phyloP scores from a whole-genome alignment of 37 sponge, comb jelly and placozoan genomes.

The Oscarella lobularis region DNA sequence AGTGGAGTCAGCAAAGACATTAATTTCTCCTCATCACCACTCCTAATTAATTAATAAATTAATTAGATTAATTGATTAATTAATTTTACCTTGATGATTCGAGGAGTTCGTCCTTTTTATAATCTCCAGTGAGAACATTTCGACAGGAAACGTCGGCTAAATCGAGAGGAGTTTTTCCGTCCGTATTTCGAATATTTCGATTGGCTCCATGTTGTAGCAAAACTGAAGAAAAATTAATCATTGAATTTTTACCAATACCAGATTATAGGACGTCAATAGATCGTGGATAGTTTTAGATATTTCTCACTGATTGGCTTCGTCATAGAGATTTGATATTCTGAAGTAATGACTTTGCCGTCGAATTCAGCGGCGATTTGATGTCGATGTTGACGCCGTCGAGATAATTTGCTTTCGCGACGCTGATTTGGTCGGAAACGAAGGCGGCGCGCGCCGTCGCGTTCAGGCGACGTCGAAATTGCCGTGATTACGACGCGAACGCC shows the following conservation, averaged over 20 bases:
- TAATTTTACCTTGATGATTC: slow-evolving; percentile 50
- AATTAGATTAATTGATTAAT: too few species aligned
- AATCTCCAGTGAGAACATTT: slow-evolving; percentile 62
- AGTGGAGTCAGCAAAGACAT: slow-evolving; percentile 68
- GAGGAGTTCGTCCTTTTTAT: slow-evolving; percentile 73
- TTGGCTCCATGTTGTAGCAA: slow-evolving; percentile 84
- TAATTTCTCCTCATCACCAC: slow-evolving; percentile 66
- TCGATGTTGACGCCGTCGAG: slow-evolving; percentile 80
- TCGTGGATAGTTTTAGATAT: too few species aligned
- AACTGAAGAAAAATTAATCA: too few species aligned
- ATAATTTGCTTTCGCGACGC: slow-evolving; percentile 8
- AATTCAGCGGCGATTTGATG: slow-evolving; percentile 28
- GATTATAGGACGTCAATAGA: too few species aligned
- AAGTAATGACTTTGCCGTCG: slow-evolving; percentile 10
- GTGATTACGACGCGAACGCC: slow-evolving; percentile 38
- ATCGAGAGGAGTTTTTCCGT: slow-evolving; percentile 80
- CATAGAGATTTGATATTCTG: too few species aligned
- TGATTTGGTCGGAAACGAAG: slow-evolving; percentile 27
- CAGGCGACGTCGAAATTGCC: slow-evolving; percentile 3
- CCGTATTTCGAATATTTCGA: slow-evolving; percentile 64
- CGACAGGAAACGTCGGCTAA: slow-evolving; percentile 54
- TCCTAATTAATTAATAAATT: slow-evolving; percentile 17
- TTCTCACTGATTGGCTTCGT: too few species aligned
- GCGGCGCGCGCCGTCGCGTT: not conserved
- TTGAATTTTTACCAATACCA: too few species aligned